A percentile compares a stretch with the other conserved stretches of the same genome.
Conservation (phyloP, 2,797 vertebrate genomes). For the Potorous gilbertii region DNA sequence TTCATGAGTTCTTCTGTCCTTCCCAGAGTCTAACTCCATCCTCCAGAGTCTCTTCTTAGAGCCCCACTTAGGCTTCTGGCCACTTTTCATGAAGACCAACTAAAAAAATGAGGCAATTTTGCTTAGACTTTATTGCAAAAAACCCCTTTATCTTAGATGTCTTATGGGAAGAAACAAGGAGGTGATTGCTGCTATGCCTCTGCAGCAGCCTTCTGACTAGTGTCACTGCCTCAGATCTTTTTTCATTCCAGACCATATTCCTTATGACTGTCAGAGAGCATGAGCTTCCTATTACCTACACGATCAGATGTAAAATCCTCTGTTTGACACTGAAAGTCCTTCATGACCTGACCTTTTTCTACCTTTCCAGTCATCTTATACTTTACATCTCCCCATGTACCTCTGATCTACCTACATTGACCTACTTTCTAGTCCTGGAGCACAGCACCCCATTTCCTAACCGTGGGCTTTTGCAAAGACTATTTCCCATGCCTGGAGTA, state of each 20-base stretch:
- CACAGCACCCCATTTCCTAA: neutral
- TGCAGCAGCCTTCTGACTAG: neutral
- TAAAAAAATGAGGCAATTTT: neutral
- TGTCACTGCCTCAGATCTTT: neutral
- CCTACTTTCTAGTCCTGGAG: neutral
- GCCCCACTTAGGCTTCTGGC: neutral
- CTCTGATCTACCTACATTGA: neutral
- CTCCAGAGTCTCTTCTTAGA: neutral
- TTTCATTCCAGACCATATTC: neutral
- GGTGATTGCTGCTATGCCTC: neutral
- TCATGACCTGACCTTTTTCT: neutral
- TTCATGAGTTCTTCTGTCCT: neutral
- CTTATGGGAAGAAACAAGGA: neutral
- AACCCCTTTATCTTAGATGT: neutral
- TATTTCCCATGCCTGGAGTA: no score
- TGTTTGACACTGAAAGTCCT: no score
- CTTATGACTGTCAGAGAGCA: neutral
- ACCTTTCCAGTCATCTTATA: neutral
- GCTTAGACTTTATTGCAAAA: neutral
- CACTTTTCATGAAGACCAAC: neutral
- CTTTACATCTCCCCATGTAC: neutral
- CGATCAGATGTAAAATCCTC: neutral
- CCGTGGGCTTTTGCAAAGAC: neutral
- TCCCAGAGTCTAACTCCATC: neutral
- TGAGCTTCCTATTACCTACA: neutral